Percentiles rank a stretch among this genome's conserved stretches.
These are phyloP conservation scores for Mormyrus lacerda DNA, from an alignment of 2,113 vertebrate species.

Conservation along the genomic window DNA sequence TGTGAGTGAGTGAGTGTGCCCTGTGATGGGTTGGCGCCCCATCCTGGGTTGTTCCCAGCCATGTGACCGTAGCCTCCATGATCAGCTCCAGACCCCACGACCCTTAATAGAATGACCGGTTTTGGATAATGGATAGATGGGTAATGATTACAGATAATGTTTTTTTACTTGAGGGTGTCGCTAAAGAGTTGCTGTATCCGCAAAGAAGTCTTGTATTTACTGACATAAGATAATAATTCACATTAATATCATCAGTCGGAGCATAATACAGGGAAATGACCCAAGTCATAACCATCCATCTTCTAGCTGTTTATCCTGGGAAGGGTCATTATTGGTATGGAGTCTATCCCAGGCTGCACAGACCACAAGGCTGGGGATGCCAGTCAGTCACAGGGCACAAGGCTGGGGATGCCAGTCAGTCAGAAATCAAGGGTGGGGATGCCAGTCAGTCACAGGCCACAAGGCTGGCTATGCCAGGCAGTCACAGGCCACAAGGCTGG, in stretches of 20 bases:
- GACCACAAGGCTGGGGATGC: not conserved
- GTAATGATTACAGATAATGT: not conserved
- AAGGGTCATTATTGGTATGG: not conserved
- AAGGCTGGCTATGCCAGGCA: no score
- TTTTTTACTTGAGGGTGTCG: not conserved
- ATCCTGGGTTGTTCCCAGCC: no score
- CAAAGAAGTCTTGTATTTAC: not conserved
- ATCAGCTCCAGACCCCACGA: no score
- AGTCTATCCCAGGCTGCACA: not conserved
- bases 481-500: not conserved
- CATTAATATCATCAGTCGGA: not conserved
- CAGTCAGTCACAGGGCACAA: not conserved
- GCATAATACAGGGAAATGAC: not conserved
- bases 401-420: no score
- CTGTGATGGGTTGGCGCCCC: no score
- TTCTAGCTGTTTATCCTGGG: not conserved
- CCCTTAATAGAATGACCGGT: no score
- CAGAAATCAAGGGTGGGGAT: no score
- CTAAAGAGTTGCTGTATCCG: not conserved
- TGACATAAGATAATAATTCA: not conserved
- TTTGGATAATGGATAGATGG: not conserved
- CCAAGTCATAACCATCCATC: not conserved
- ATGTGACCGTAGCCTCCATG: no score
- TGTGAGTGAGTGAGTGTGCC: no score
- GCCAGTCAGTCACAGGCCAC: no score